phyloP scores from a whole-genome alignment of 1,140 invertebrate species.

The Drosophila elegans region DNA sequence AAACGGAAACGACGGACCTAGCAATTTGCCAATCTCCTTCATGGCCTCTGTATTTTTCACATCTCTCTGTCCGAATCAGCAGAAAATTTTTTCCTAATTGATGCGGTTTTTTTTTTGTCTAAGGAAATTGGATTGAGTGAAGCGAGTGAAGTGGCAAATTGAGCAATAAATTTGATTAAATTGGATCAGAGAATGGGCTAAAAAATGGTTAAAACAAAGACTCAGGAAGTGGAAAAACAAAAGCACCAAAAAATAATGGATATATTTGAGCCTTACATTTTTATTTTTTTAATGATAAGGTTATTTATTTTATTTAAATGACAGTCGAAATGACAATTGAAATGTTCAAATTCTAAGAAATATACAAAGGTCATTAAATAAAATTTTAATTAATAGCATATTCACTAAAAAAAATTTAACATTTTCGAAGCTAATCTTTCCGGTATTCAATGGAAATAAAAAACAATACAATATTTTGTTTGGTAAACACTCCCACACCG shows the following conservation, averaged over 20 bases:
- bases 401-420: too few species aligned
- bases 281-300: too few species aligned
- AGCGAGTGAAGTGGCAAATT: conserved; percentile 45
- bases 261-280: too few species aligned
- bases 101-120: conserved; percentile 23
- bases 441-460: too few species aligned
- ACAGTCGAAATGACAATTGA: too few species aligned
- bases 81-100: conserved; percentile 46
- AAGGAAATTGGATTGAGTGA: conserved; percentile 49
- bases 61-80: conserved; percentile 22
- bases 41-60: conserved; percentile 3
- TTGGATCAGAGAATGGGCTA: conserved; percentile 6
- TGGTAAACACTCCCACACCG: not conserved
- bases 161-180: conserved; percentile 56
- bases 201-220: not conserved
- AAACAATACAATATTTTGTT: not conserved
- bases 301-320: too few species aligned
- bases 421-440: too few species aligned
- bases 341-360: too few species aligned
- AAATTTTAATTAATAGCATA: too few species aligned
- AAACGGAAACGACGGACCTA: conserved; percentile 8
- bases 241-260: not conserved
- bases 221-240: not conserved
- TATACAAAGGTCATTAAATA: too few species aligned
- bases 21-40: conserved; percentile 36